A percentile compares a stretch with the other conserved stretches of the same genome.
These are phyloP conservation scores for Monochamus saltuarius DNA, from an alignment of 1,140 invertebrate species.

Conservation along the genomic window DNA sequence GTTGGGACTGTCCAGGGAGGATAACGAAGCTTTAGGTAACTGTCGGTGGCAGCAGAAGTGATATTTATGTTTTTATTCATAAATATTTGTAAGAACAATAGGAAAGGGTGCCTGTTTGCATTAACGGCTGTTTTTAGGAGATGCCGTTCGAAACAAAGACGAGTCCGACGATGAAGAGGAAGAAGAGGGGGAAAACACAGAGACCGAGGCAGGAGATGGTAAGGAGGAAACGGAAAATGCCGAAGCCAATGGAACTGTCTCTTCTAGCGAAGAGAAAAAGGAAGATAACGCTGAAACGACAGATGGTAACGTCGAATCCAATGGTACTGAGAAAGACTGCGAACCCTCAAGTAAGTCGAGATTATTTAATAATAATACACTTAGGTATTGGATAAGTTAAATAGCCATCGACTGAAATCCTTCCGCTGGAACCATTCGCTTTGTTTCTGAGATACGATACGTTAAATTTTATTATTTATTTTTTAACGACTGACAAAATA, in stretches of 20 bases:
- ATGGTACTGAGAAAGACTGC: too few relatives aligned
- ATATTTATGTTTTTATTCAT: too few relatives aligned
- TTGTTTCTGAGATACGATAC: too few relatives aligned
- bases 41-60: constrained; percentile 53
- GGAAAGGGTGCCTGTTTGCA: background rate
- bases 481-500: too few relatives aligned
- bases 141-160: constrained; percentile 46
- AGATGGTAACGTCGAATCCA: background rate
- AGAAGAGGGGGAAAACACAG: constrained; percentile 48
- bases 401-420: too few relatives aligned
- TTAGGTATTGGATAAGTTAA: too few relatives aligned
- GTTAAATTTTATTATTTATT: too few relatives aligned
- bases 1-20: constrained; percentile 76
- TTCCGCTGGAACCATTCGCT: too few relatives aligned
- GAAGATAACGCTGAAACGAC: constrained; percentile 42
- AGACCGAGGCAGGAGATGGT: constrained; percentile 47
- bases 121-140: constrained; percentile 22
- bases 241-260: constrained; percentile 27
- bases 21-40: constrained; percentile 76
- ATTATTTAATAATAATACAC: too few relatives aligned
- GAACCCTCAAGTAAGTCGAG: too few relatives aligned
- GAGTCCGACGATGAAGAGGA: constrained; percentile 57
- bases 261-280: constrained; percentile 40
- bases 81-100: too few relatives aligned
- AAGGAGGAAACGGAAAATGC: constrained; percentile 39